phyloP scores from a whole-genome alignment of 1,140 invertebrate species.

The Glossosoma conforme region DNA sequence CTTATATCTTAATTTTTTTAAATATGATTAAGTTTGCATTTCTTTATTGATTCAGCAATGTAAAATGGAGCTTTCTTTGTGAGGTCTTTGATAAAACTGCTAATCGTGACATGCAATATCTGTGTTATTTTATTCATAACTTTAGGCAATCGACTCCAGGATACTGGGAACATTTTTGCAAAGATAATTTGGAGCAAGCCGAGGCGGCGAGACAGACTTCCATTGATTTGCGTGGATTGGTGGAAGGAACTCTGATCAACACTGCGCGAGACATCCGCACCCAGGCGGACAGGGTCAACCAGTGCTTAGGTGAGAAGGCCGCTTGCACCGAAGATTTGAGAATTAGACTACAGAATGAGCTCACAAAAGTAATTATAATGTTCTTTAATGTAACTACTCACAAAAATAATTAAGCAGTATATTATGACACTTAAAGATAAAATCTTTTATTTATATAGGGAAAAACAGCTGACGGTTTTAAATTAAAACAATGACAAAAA shows the following conservation, averaged over 20 bases:
- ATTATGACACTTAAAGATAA: too few relatives aligned
- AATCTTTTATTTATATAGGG: too few relatives aligned
- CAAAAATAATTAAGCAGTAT: too few relatives aligned
- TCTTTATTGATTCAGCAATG: too few relatives aligned
- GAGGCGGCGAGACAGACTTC: constrained; percentile 63
- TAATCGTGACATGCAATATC: too few relatives aligned
- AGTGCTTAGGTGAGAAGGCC: constrained; percentile 59
- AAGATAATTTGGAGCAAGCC: constrained; percentile 57
- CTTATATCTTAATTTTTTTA: too few relatives aligned
- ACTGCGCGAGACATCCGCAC: constrained; percentile 63
- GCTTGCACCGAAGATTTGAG: constrained; percentile 62
- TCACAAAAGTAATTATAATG: constrained; percentile 58
- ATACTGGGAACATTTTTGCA: constrained; percentile 66
- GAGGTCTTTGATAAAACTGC: too few relatives aligned
- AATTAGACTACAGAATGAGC: constrained; percentile 60
- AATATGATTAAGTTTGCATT: too few relatives aligned
- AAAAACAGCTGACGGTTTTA: too few relatives aligned
- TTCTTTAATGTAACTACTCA: too few relatives aligned
- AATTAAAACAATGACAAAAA: too few relatives aligned
- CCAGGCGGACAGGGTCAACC: constrained; percentile 68
- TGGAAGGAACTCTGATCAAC: constrained; percentile 59
- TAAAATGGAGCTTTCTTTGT: too few relatives aligned
- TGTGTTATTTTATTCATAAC: constrained; percentile 15
- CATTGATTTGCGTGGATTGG: constrained; percentile 53
- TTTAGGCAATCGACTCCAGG: constrained; percentile 60